Base-by-base conservation (phyloP, 2,888 invertebrate species). In the Embidobia sp. region DNA sequence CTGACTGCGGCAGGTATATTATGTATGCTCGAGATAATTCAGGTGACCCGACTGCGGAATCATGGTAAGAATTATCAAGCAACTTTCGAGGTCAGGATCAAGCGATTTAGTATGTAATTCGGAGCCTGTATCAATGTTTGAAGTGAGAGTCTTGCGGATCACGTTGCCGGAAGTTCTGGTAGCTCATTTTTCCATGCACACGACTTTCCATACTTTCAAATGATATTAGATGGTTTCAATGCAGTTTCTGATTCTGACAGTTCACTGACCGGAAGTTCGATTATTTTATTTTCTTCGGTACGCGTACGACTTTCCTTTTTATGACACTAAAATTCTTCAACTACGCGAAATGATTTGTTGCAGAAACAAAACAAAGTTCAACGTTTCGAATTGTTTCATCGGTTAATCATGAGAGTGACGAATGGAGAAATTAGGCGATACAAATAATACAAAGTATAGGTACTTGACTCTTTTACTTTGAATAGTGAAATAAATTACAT, bases 61-160 rank as follows among this genome's bases (percentile, higher is more conserved):
- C 84, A 84, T 82, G 85, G 70, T 67, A 82, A 69, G 85, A 86
- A 88, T 88, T 78, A 81, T 83, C 84, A 83, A 87, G 84, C 63
- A 77, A 80, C 81, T 85, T 87, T 87, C 85, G 85, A 87, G 87
- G 87, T 87, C 85, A 87, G 79, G 82, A 85, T 85, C 84, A 82
- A 77, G 72, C 44, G 64, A 63, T 69, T 76, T 75, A 37, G 67
- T 74, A 77, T 75, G 74, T 59, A 48, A 76, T 66, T 74, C 55
- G 55, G 16, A 37, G 57, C 53, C 69, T 77, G 75, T 78, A 76
- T 73, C 73, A 63, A 37, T 42, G 61, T 49, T 63, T 57, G 35
- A 55, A 77, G 73, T 76, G 78, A 78, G 77, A 80, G 80, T 81
- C 76, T 78, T 80, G 73, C 78, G 64, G 77, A 79, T 81, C 69